Percentiles rank a stretch among this genome's conserved stretches.
Conservation (phyloP, 2,888 invertebrate species). For the Caenorhabditis japonica region DNA sequence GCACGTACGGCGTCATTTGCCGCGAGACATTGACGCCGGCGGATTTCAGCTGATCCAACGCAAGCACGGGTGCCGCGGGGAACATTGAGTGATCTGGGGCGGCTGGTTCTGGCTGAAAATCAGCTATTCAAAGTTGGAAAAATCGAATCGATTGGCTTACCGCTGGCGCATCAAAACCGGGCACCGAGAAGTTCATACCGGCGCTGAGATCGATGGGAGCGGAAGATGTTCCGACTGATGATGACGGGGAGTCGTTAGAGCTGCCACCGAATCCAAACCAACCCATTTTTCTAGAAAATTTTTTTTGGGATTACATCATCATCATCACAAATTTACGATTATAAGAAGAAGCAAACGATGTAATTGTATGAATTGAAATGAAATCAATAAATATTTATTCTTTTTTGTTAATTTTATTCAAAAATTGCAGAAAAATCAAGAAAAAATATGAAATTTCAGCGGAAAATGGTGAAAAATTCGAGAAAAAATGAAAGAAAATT, state of each 20-base stretch:
- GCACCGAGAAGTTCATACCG: slow-evolving; percentile 55
- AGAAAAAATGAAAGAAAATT: slow-evolving; percentile 8
- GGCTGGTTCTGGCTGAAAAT: slow-evolving; percentile 36
- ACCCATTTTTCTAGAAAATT: slow-evolving; percentile 52
- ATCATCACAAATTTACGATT: not conserved
- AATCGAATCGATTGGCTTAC: slow-evolving; percentile 6
- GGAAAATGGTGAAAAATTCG: no score
- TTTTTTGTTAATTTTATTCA: not conserved
- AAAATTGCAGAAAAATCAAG: not conserved
- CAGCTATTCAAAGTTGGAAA: not conserved
- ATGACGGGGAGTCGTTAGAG: slow-evolving; percentile 51
- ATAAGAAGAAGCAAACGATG: no score
- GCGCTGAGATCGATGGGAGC: slow-evolving; percentile 58
- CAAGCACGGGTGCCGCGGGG: slow-evolving; percentile 66
- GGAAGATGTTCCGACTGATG: slow-evolving; percentile 52
- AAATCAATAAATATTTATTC: no score
- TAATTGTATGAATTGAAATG: no score
- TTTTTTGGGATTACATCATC: slow-evolving; percentile 34
- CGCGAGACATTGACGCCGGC: slow-evolving; percentile 72
- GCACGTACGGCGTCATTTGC: slow-evolving; percentile 75
- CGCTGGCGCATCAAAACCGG: slow-evolving; percentile 49
- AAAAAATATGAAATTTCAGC: not conserved
- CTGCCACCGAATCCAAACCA: slow-evolving; percentile 63
- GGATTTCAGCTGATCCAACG: slow-evolving; percentile 72
- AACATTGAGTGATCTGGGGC: slow-evolving; percentile 49